Base-by-base conservation (phyloP, 2,888 invertebrate genomes). In the Aproaerema taeniolella region DNA sequence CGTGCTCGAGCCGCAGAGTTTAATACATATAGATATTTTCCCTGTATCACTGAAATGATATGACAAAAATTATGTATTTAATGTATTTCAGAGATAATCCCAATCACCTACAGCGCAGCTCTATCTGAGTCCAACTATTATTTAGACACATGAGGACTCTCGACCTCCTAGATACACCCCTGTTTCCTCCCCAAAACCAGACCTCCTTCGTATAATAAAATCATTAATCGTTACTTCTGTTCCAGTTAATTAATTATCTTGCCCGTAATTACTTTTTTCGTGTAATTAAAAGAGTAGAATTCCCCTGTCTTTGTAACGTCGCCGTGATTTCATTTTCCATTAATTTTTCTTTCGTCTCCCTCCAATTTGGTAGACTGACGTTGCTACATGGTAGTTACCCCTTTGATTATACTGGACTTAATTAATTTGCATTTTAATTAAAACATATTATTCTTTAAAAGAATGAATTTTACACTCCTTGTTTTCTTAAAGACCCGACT, bases 291-390 rank as follows among this genome's bases (percentile, higher is more conserved):
- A 86, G 83, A 85, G 83, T 85, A 81, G 81, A 86, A 80, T 79
- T 80, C 83, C 75, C 81, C 80, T 81, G 85, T 83, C 85, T 85
- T 85, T 83, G 82, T 81, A 73, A 78, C 73, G 80, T 76, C 73
- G 80, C 75, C 79, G 76, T 83, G 85, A 86, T 86, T 85, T 83
- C 82, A 81, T 83, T 85, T 86, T 83, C 78, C 79, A 86, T 85
- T 85, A 85, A 82, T 85, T 85, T 85, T 83, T 85, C 83, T 85
- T 86, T 83, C 75, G 70, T 68, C 88, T 89, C 79, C 89, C 90
- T 92, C 89, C 39, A 92, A 80, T 85, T 83, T 86, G 80, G 72
- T 74, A 75, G 77, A 75, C 80, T 79, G 76, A 74, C 76, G 72
- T 65, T 66, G 73, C 65, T 75, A 80, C 76, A 79, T 76, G 72